Percentiles rank a stretch among this genome's conserved stretches.
phyloP scores from a whole-genome alignment of 2,888 invertebrate species.

The Ormyrus pomaceus region DNA sequence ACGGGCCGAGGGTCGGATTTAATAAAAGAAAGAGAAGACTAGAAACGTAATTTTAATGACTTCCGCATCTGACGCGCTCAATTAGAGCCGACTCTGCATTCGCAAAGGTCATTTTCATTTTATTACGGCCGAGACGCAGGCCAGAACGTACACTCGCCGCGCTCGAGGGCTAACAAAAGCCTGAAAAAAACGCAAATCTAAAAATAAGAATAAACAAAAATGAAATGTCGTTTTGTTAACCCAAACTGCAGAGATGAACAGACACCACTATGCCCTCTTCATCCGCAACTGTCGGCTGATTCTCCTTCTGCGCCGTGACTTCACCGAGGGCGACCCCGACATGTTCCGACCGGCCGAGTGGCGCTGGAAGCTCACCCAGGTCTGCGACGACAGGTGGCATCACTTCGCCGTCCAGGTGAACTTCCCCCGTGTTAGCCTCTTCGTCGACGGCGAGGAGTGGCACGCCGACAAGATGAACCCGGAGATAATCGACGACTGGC shows the following conservation, averaged over 20 bases:
- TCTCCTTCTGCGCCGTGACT: conserved; percentile 91
- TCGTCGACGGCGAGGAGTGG: conserved; percentile 89
- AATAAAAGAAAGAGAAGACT: not conserved
- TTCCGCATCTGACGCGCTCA: conserved; percentile 3
- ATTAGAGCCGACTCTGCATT: conserved; percentile 13
- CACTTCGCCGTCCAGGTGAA: conserved; percentile 96
- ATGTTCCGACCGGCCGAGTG: conserved; percentile 98
- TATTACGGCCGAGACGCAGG: not conserved
- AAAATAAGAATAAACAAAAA: too few relatives aligned
- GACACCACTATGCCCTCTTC: conserved; percentile 98
- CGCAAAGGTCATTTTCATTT: conserved; percentile 19
- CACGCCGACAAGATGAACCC: conserved; percentile 86
- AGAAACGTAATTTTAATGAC: conserved; percentile 41
- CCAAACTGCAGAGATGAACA: conserved; percentile 90
- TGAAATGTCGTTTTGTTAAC: conserved; percentile 4
- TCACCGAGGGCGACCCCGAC: conserved; percentile 93
- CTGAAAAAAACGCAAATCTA: too few relatives aligned
- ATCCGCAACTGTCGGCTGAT: conserved; percentile 98
- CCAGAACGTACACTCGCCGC: too few relatives aligned
- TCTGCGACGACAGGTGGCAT: conserved; percentile 99
- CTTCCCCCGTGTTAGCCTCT: conserved; percentile 92
- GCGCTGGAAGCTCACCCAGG: conserved; percentile 97
- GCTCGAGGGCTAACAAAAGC: too few relatives aligned
- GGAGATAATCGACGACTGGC: conserved; percentile 99
- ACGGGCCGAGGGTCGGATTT: too few relatives aligned